Base-by-base conservation (phyloP, 1,140 invertebrate genomes). In the Luehdorfia chinensis region DNA sequence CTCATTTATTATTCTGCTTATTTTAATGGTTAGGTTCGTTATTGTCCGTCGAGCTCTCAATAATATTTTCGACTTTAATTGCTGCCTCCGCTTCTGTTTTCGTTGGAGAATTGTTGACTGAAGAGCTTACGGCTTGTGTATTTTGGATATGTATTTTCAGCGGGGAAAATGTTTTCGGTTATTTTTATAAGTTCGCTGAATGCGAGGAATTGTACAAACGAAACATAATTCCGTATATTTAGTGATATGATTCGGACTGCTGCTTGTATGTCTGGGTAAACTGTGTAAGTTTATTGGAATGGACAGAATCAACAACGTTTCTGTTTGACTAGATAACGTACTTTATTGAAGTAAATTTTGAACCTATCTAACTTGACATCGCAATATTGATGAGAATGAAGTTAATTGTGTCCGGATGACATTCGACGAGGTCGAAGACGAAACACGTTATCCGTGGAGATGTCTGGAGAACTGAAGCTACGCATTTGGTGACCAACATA, bases 1-100 rank as follows among this genome's bases (percentile, higher is more conserved):
- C 74, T 81, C 76, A 75, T 84, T 81, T 80, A 76, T 76, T 84
- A 86, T 80, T 84, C 77, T 61, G 50, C 70, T 78, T 81, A 83
- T 84, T 84, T 81, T 86, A 83, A 81, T 83, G 77, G 75, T 66
- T 70, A 71, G 67, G 63, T 83, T 84, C 78, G 79, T 84, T 85
- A 80, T 75, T 73, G 74, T 73, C 58, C 55, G 47, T 45, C 50
- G 61, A 61, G 52, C 61, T 67, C 59, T 65, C 65, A 59, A 78
- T 81, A 75, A 72, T 75, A 74, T 78, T 80, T 75, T 65, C 65
- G 60, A 66, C 57, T 73, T 66, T 84, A 81, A 81, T 84, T 81
- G 73, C 74, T 66, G 37, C 47, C 48, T 48, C 30, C 33, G 47
- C 60, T 46, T 56, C 47, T 55, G 48, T 66, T 64, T 53, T 59